Base-by-base conservation (phyloP, 2,113 vertebrate genomes). In the Puntigrus tetrazona region DNA sequence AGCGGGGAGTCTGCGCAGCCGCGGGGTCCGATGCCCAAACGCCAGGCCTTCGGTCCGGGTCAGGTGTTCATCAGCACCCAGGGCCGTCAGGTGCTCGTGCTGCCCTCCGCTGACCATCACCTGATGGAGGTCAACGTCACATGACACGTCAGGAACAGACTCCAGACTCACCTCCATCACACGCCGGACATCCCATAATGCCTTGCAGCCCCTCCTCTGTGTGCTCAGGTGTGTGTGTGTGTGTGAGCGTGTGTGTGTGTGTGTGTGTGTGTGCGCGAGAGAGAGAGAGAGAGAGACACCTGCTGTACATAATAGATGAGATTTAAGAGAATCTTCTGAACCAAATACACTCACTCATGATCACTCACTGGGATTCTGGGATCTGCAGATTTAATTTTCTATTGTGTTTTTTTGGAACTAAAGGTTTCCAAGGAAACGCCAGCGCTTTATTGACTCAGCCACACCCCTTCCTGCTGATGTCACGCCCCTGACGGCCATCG, bases 101-200 rank as follows among this genome's bases (percentile, higher is more conserved):
- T 99, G 86, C 98, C 98, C 84, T 93, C 96, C 93, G 94, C 94
- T 45, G 97, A 99, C 0, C 96, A 98, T 93, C 97, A 98, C 16
- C 95, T 98, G 88, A 94, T 99, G 84, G 97, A 99, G 91, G 96
- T 99, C 90, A 99, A 96, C 0, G 94, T 97, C 22, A 99, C 98
- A 92, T 99, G 98, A 99, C 86, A 70, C n/a, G 36, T 65, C 86
- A 0, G 65, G 0, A 1, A 50, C 18, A 29, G 36, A 61, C 65
- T 61, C 36, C 77, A 87, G 70, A 67, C 85, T 9, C 14, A 1
- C 61, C 65, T 69, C 65, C 31, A 3, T 69, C 65, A 34, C 63
- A 1, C 29, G 6, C 59, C 50, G 73, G 86, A 88, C 88, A 85
- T 92, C 88, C 89, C 88, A 84, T 74, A 86, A 90, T 89, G 90